These are phyloP conservation scores for Amblyornis subalaris DNA, from an alignment of 2,113 vertebrate genomes.

Conservation along the genomic window DNA sequence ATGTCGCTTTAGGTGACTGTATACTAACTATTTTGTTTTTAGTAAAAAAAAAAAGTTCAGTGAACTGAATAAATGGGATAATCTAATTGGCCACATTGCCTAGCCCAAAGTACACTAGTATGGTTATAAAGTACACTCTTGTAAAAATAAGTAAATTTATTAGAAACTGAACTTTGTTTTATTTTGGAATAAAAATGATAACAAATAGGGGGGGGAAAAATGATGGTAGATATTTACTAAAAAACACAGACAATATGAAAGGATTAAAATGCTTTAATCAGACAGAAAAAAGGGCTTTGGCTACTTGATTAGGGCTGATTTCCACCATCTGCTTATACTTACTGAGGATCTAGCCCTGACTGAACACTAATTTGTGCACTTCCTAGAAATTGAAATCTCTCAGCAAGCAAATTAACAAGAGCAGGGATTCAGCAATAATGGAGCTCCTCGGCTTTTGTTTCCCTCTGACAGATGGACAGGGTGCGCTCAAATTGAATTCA, in stretches of 20 bases:
- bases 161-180: constrained; percentile 52
- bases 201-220: constrained; percentile 48
- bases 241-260: constrained; percentile 79
- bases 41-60: background rate
- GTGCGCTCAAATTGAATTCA: constrained; percentile 98
- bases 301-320: constrained; percentile 91
- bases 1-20: constrained; percentile 18
- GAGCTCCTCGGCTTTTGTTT: constrained; percentile 95
- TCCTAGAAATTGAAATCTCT: constrained; percentile 94
- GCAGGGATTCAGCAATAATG: constrained; percentile 96
- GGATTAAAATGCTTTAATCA: constrained; percentile 88
- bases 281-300: constrained; percentile 82
- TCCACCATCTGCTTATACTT: constrained; percentile 95
- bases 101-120: constrained; percentile 12
- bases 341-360: constrained; percentile 88
- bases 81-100: constrained; percentile 37
- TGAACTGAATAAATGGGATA: constrained; percentile 24
- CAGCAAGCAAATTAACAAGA: constrained; percentile 96
- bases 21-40: constrained; percentile 30
- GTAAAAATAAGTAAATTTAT: background rate
- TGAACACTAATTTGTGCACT: constrained; percentile 90
- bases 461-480: constrained; percentile 98
- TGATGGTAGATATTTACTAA: constrained; percentile 74
- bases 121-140: constrained; percentile 43
- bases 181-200: constrained; percentile 45